Base-by-base conservation (phyloP, 2,113 vertebrate genomes). In the Etia nguti region DNA sequence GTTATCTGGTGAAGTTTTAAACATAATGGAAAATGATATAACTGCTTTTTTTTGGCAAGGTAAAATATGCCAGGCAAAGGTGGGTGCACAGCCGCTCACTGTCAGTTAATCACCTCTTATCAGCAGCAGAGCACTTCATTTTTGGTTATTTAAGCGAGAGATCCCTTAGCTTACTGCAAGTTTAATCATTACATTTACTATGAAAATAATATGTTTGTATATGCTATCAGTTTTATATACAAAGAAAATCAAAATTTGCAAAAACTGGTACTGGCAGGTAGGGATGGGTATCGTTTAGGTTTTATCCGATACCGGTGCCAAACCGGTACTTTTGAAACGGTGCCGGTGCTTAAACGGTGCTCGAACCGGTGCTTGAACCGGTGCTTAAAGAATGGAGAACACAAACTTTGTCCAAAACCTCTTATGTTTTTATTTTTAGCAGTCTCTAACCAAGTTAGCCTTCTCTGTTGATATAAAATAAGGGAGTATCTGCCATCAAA, bases 11-110 rank as follows among this genome's bases (percentile, higher is more conserved):
- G 22, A 70, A 38, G 34, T 65, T 65, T 3, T 65, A 38, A 65
- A 65, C 60, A 5, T 65, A 38, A 38, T 0, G 0, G 60, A 38
- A 65, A 65, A 4, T 65, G 20, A 65, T 38, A 34, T 3, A 38
- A 38, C 34, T 22, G 1, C 6, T 38, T 18, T 29, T 26, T 24
- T 73, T 73, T 18, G 41, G 8, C 4, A 73, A 48, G 8, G 9
- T 18, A 18, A 73, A 73, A 46, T 29, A 46, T 70, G 38, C 9
- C 9, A 18, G 15, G 2, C 38, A 73, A 73, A 73, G 41, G 41
- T 46, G 68, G 22, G 41, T 2, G 68, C 41, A 73, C 68, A 73
- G 41, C 41, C 46, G 38, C 38, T 73, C 65, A 70, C 5, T 16
- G 3, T 43, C 65, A 70, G n/a, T 43, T 43, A 70, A 70, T n/a